phyloP scores from a whole-genome alignment of 2,888 invertebrate genomes.

The Tridacna gigas region DNA sequence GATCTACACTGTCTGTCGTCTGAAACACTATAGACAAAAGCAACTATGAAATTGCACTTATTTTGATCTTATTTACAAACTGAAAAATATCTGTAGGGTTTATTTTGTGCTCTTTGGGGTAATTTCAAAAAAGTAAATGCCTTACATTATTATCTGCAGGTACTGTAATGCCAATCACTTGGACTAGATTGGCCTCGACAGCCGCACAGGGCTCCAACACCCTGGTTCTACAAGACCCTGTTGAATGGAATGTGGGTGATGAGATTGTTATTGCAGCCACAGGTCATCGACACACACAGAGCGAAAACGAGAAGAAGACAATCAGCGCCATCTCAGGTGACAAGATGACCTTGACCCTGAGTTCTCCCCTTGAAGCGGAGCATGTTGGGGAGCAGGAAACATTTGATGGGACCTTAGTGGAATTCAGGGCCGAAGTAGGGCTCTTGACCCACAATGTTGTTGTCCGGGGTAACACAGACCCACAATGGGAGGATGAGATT shows the following conservation, averaged over 20 bases:
- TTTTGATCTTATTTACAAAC: no score
- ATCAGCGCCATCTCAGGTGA: constrained; percentile 75
- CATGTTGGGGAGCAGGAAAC: constrained; percentile 76
- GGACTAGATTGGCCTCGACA: constrained; percentile 65
- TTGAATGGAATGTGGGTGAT: constrained; percentile 72
- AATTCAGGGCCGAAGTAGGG: constrained; percentile 81
- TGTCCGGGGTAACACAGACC: constrained; percentile 77
- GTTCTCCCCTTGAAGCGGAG: constrained; percentile 66
- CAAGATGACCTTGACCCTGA: constrained; percentile 75
- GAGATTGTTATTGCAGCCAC: constrained; percentile 83
- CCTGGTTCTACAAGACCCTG: constrained; percentile 52
- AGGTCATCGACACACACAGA: constrained; percentile 76
- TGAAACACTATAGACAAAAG: no score
- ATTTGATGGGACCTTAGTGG: constrained; percentile 69
- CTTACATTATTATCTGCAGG: constrained; percentile 29
- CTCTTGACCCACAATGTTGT: constrained; percentile 80
- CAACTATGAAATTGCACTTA: no score
- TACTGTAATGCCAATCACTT: constrained; percentile 58
- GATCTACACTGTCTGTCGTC: no score
- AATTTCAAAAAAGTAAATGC: no score
- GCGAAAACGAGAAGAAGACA: constrained; percentile 76
- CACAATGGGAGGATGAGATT: constrained; percentile 78
- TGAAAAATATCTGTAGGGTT: no score
- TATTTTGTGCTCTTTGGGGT: no score
- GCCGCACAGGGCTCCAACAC: constrained; percentile 47